Conservation (phyloP, 2,797 vertebrate genomes). For the Halcyon chelicuti region DNA sequence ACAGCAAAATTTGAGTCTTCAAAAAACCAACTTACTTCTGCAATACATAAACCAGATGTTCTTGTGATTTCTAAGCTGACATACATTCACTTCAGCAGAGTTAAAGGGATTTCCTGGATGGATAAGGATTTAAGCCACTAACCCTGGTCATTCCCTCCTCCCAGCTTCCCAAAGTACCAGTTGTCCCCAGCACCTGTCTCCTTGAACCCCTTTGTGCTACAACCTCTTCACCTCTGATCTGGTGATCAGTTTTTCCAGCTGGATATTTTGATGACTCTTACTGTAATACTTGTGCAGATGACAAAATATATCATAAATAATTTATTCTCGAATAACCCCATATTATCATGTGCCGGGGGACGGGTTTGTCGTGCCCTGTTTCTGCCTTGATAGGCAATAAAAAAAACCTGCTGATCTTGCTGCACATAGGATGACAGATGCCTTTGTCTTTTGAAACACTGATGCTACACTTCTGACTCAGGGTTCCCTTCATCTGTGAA, state of each 20-base stretch:
- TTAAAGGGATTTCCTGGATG: constrained; percentile 55
- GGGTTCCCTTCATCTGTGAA: not conserved
- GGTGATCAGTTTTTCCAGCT: not conserved
- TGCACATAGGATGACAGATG: not conserved
- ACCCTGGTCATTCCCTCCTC: not conserved
- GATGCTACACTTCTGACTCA: not conserved
- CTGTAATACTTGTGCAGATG: not conserved
- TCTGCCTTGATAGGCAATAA: not conserved
- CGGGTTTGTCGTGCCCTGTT: not conserved
- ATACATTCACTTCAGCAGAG: not conserved
- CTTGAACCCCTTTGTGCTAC: not conserved
- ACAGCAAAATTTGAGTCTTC: not conserved
- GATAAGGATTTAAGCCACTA: constrained; percentile 40
- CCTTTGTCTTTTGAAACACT: not conserved
- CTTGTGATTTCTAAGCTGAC: constrained; percentile 46
- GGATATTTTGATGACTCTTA: not conserved
- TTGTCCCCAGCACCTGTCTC: not conserved
- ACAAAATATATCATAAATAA: not conserved
- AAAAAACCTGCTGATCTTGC: not conserved
- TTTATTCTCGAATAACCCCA: not conserved
- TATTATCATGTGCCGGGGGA: not conserved
- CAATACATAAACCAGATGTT: constrained; percentile 51
- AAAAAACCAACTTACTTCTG: not conserved
- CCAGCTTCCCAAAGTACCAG: not conserved
- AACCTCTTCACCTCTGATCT: not conserved